Base-by-base conservation (phyloP, 1,140 invertebrate genomes). In the Chlorops oryzae region DNA sequence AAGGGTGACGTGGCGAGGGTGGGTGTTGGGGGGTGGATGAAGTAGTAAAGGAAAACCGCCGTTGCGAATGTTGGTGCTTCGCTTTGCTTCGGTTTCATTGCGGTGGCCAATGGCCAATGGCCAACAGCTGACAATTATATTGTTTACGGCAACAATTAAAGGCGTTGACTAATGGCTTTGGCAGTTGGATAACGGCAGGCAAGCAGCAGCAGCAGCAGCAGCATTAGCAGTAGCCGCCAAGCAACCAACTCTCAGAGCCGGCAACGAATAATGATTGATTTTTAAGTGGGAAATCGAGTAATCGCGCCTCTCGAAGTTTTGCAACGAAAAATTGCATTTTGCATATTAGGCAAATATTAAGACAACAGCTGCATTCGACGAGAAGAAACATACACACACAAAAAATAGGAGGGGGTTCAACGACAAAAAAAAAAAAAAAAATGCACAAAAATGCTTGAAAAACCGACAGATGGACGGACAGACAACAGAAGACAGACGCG, bases 291-390 rank as follows among this genome's bases (percentile, higher is more conserved):
- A n/a, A n/a, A n/a, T n/a, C n/a, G n/a, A n/a, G n/a, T n/a, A n/a
- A n/a, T n/a, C n/a, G n/a, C n/a, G n/a, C n/a, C n/a, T n/a, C n/a
- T n/a, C n/a, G n/a, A n/a, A n/a, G n/a, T n/a, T n/a, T n/a, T n/a
- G n/a, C n/a, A n/a, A n/a, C n/a, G n/a, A 45, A 17, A 45, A 45
- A 45, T 45, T 45, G 34, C n/a, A 45, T 45, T 45, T 45, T 45
- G 42, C 42, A 45, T 45, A 45, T 45, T 45, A 21, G 42, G 34
- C 25, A n/a, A n/a, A 28, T 45, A 20, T 17, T 28, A 25, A 45
- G 27, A 25, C 18, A 17, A 21, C 15, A 20, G 42, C 25, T 20
- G 23, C 24, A 15, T 27, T 25, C 9, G 2, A 23, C 13, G 0
- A 24, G 24, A 10, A 12, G 6, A 5, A 5, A 22, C 28, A 13